These are phyloP conservation scores for Berghia stephanieae DNA, from an alignment of 1,140 invertebrate genomes.

Conservation along the genomic window DNA sequence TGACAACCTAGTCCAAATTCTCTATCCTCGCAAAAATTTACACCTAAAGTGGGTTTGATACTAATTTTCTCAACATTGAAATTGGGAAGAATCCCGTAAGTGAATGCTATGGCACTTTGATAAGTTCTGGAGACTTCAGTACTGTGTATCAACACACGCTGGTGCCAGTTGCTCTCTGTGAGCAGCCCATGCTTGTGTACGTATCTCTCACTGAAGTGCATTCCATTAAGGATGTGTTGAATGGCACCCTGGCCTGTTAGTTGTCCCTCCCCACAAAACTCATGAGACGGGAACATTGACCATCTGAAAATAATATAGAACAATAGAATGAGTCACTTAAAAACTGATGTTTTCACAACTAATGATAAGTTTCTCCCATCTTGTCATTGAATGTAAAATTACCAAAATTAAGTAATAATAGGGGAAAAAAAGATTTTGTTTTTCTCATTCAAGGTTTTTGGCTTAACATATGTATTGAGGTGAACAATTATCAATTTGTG, in stretches of 20 bases:
- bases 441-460: background rate
- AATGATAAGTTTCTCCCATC: too few species aligned
- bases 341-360: background rate
- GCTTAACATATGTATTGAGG: too few species aligned
- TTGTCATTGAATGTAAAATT: background rate
- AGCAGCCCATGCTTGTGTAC: conserved; percentile 71
- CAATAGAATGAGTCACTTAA: background rate
- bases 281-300: conserved; percentile 7
- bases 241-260: conserved; percentile 8
- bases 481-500: too few species aligned
- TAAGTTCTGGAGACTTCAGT: conserved; percentile 88
- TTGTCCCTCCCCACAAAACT: conserved; percentile 12
- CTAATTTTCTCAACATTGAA: conserved; percentile 69
- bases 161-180: conserved; percentile 62
- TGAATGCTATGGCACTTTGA: conserved; percentile 84
- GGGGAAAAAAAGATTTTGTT: background rate
- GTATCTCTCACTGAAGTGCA: conserved; percentile 72
- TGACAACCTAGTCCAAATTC: conserved; percentile 76
- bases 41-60: conserved; percentile 61
- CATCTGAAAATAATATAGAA: background rate
- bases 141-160: conserved; percentile 79
- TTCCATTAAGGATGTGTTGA: conserved; percentile 12
- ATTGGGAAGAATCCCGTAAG: conserved; percentile 79
- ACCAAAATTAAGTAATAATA: background rate
- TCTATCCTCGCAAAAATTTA: conserved; percentile 50